phyloP scores from a whole-genome alignment of 2,113 vertebrate species.

The Machaerirhynchus nigripectus region DNA sequence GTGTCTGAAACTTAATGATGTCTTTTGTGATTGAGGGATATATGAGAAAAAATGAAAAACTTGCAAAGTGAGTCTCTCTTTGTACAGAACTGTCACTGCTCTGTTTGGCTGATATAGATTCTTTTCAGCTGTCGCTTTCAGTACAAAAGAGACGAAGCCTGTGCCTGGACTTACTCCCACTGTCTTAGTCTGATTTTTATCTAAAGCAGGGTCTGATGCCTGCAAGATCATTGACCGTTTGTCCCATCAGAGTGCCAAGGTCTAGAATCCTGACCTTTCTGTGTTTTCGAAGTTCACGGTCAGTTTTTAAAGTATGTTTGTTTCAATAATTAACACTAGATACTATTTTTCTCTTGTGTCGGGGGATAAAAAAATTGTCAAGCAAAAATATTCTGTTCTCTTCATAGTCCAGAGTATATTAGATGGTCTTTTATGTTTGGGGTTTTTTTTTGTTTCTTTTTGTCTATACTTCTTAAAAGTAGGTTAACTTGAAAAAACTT shows the following conservation, averaged over 20 bases:
- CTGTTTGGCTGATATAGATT: background rate
- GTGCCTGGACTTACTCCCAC: background rate
- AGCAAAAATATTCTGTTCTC: background rate
- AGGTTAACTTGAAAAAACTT: background rate
- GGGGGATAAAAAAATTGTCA: background rate
- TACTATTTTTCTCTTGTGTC: background rate
- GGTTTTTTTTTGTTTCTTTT: background rate
- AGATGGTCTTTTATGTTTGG: background rate
- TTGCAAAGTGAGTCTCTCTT: background rate
- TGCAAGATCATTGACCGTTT: background rate
- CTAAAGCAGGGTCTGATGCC: background rate
- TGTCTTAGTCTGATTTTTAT: background rate
- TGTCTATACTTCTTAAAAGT: background rate
- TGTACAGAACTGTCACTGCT: background rate
- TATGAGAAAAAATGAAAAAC: background rate
- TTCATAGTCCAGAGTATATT: background rate
- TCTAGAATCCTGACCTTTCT: background rate
- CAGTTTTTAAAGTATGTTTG: background rate
- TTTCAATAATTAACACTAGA: background rate
- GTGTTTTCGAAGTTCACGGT: background rate
- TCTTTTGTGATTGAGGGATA: background rate
- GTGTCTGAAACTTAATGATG: background rate
- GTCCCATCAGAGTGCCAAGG: background rate
- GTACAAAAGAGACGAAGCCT: background rate
- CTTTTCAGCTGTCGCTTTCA: conserved; percentile 45